These are phyloP conservation scores for Urocynchramus pylzowi DNA, from an alignment of 2,113 vertebrate genomes.

Conservation along the genomic window DNA sequence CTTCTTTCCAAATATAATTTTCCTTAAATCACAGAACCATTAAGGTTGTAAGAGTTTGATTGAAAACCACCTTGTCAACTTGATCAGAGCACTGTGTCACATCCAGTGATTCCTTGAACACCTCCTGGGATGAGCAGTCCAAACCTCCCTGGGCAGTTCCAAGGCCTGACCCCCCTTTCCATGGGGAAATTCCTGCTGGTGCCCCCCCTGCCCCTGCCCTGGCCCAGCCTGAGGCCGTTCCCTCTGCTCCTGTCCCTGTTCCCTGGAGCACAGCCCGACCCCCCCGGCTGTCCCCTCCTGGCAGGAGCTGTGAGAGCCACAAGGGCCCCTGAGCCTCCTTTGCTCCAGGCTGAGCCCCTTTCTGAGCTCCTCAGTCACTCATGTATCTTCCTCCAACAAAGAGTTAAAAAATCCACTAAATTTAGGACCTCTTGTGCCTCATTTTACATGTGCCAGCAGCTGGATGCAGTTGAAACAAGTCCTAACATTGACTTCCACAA, in stretches of 20 bases:
- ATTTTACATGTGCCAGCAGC: not conserved
- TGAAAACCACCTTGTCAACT: not conserved
- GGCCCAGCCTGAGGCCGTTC: not conserved
- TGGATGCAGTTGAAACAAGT: not conserved
- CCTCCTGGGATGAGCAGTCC: not conserved
- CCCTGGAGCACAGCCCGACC: not conserved
- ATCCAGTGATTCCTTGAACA: accelerated
- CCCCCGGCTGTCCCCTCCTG: not conserved
- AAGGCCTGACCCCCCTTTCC: not conserved
- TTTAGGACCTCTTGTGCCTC: not conserved
- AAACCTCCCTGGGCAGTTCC: not conserved
- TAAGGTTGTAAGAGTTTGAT: not conserved
- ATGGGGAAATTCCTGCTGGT: not conserved
- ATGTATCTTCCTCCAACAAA: not conserved
- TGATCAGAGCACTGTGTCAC: not conserved
- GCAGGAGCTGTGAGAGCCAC: not conserved
- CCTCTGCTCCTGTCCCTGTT: not conserved
- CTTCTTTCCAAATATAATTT: not conserved
- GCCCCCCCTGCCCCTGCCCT: not conserved
- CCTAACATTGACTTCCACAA: not conserved
- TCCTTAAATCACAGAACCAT: not conserved
- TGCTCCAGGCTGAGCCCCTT: not conserved
- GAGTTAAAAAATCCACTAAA: not conserved
- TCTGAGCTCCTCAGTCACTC: not conserved
- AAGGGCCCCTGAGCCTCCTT: not conserved